Evolutionary conservation across 2,113 vertebrate species (phyloP), one percentile per base, ranked within the genome.

Genomic region (Ptychochromis oligacanthus): DNA sequence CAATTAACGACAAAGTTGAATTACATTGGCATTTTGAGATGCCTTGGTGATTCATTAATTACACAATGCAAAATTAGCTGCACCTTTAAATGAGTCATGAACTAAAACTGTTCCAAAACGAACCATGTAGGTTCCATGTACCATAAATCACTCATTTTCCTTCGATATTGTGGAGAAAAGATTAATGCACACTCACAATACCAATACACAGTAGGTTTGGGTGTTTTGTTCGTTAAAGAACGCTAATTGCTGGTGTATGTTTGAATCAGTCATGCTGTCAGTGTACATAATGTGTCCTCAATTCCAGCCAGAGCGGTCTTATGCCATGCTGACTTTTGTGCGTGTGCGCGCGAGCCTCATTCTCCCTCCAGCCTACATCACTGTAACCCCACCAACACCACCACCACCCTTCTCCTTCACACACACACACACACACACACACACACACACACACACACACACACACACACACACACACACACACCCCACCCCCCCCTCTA

Each of bases 401-500:
- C 40, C 22, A 36, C 40, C n/a, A 1, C 14, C 28, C 54, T 46
- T 43, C 28, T 31, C 28, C 28, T 31, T 31, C 28, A 31, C 28
- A 31, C 28, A 31, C 28, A 31, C 28, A 49, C 72, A 76, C 77
- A 67, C 81, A 52, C 75, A 64, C 58, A 58, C 9, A 58, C 61
- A 83, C 78, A 55, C 72, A 54, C 64, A 78, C 75, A 62, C 72
- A 55, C 84, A 61, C 74, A 79, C 70, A 74, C 83, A 77, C 80
- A 70, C 67, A 26, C 7, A 34, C 74, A 49, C 72, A 76, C 77
- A 67, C 81, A 52, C 75, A 64, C 58, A 58, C 9, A 58, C 61
- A 83, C 78, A 55, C 72, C 83, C 70, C 77, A 83, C 79, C 87
- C 89, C 86, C 89, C 91, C 90, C 85, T 87, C 89, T n/a, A n/a